These are phyloP conservation scores for Huso huso DNA, from an alignment of 2,797 vertebrate genomes.

Conservation along the genomic window DNA sequence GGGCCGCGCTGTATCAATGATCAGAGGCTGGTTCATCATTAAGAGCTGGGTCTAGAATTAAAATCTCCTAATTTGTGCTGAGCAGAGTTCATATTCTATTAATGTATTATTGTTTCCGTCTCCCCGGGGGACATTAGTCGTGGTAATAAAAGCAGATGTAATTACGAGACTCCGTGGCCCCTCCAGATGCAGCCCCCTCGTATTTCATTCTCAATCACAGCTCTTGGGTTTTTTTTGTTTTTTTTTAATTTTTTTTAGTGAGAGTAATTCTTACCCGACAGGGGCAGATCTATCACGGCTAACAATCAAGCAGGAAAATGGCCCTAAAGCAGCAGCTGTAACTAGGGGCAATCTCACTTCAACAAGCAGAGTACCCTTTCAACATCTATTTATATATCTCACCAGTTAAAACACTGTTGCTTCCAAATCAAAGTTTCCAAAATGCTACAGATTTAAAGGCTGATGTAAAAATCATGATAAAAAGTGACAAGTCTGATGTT, in stretches of 20 bases:
- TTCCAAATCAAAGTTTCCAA: constrained; percentile 25
- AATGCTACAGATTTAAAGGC: not conserved
- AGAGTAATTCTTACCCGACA: constrained; percentile 49
- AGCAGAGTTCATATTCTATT: constrained; percentile 96
- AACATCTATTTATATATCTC: constrained; percentile 46
- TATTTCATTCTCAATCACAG: constrained; percentile 79
- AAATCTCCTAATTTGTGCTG: constrained; percentile 80
- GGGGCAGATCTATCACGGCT: constrained; percentile 56
- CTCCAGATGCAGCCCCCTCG: constrained; percentile 87
- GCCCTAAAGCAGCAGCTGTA: constrained; percentile 43
- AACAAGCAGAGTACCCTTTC: constrained; percentile 56
- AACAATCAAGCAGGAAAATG: constrained; percentile 60
- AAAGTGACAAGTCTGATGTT: too few species aligned
- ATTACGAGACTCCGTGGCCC: constrained; percentile 88
- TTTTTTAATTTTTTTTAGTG: not conserved
- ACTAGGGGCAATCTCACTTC: constrained; percentile 55
- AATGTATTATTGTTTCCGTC: constrained; percentile 97
- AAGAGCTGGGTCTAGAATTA: constrained; percentile 60
- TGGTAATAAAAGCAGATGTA: constrained; percentile 96
- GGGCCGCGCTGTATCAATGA: not conserved
- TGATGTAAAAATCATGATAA: too few species aligned
- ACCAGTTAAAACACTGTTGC: constrained; percentile 47
- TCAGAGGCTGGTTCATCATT: constrained; percentile 46
- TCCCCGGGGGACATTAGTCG: constrained; percentile 91
- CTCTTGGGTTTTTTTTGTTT: not conserved